Evolutionary conservation across 2,797 vertebrate species (phyloP), one percentile per base, ranked within the genome.

Genomic region (Siniperca scherzeri): DNA sequence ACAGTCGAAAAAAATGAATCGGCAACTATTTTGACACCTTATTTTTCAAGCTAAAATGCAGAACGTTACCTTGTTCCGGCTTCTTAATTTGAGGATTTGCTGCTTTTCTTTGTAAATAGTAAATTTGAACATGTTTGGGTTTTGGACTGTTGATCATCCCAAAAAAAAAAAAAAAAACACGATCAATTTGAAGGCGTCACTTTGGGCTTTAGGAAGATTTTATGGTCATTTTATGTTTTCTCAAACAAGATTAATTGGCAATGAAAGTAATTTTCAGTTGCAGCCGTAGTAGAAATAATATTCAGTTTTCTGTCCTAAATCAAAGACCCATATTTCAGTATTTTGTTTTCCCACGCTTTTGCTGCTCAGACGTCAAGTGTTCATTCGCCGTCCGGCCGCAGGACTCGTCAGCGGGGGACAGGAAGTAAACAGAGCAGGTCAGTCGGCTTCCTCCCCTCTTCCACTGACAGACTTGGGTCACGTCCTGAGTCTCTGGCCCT

Each of bases 401-500:
- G 48, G 25, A 27, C 67, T 81, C 3, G 42, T 73, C 76, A 33
- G 36, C 79, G 48, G 40, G 40, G 25, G 44, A 42, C 70, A 82
- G 88, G 88, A 92, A 86, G 65, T 78, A 52, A 82, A 70, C 69
- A 52, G 72, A 74, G 44, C 71, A 1, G 71, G 68, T 65, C 46
- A 17, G 33, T 62, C 56, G 0, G 71, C 56, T 60, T 79, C 85
- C 83, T 79, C 56, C 22, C 19, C 22, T 27, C 68, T 14, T 44
- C 74, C 67, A 19, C 64, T 42, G 4, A 68, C 76, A 33, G 74
- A 40, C 30, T 46, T 1, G 74, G 80, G 83, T 85, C 78, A 84
- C 44, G 66, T 88, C 90, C 85, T 68, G 86, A 21, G 48, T 74
- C 76, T 69, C 66, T 59, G 78, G 81, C 66, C 82, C 82, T 81